Percentiles rank a stretch among this genome's conserved stretches.
phyloP scores from a whole-genome alignment of 2,113 vertebrate genomes.

The Saguinus midas region DNA sequence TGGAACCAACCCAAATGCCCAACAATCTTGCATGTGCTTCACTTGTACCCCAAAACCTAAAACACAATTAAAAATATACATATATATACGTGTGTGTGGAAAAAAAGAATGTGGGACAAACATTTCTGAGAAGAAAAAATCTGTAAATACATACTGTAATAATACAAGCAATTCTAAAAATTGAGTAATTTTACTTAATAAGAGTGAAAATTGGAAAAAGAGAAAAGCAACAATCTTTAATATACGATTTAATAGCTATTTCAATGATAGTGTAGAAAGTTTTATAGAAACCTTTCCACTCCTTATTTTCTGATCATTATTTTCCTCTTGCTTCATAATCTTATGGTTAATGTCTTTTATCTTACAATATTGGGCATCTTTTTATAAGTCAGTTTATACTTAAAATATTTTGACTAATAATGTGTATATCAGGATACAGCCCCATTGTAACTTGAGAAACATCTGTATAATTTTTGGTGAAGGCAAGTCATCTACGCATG shows the following conservation, averaged over 20 bases:
- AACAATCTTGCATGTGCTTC: no score
- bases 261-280: slow-evolving; percentile 21
- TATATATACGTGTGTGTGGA: no score
- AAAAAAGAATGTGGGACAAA: background rate
- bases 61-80: no score
- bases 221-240: background rate
- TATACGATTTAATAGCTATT: background rate
- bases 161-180: background rate
- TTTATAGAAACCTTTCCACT: background rate
- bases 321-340: background rate
- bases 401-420: background rate
- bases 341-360: slow-evolving; percentile 10
- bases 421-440: background rate
- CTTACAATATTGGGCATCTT: background rate
- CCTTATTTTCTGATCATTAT: background rate
- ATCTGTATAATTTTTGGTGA: background rate
- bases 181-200: background rate
- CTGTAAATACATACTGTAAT: background rate
- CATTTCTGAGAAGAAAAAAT: background rate
- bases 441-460: background rate
- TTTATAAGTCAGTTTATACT: background rate
- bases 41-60: no score
- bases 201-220: background rate
- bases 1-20: no score
- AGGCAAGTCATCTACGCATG: background rate